Conservation (phyloP, 2,888 invertebrate species). For the Polyploca ridens region DNA sequence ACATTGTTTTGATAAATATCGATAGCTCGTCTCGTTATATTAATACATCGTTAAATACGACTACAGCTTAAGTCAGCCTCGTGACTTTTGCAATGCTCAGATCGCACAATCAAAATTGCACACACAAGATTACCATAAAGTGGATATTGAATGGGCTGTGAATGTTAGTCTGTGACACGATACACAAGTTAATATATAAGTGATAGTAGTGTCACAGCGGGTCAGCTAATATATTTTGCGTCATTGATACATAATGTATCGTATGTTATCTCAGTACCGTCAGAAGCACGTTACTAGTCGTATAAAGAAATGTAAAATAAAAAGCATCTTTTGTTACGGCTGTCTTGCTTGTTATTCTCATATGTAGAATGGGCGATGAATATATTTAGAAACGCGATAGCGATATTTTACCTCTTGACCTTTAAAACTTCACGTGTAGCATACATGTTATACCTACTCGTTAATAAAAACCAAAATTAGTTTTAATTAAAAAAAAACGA, state of each 20-base stretch:
- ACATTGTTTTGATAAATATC: background rate
- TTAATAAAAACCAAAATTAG: too few relatives aligned
- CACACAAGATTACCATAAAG: background rate
- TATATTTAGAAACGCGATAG: background rate
- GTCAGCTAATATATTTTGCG: background rate
- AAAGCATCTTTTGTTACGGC: background rate
- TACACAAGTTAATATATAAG: background rate
- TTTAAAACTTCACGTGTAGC: too few relatives aligned
- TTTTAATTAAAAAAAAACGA: background rate
- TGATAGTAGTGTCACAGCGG: background rate
- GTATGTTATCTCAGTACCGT: background rate
- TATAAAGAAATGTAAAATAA: background rate
- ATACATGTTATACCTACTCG: too few relatives aligned
- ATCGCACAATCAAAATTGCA: too few relatives aligned
- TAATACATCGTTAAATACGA: background rate
- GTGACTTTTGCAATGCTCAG: too few relatives aligned
- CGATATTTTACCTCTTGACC: background rate
- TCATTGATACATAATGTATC: background rate
- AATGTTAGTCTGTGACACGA: background rate
- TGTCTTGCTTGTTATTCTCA: too few relatives aligned
- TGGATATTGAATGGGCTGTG: background rate
- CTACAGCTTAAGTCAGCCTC: too few relatives aligned
- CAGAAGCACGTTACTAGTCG: background rate
- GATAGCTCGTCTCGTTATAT: background rate
- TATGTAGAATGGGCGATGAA: too few relatives aligned